Conservation (phyloP, 2,113 vertebrate species). For the Amazona vittata region DNA sequence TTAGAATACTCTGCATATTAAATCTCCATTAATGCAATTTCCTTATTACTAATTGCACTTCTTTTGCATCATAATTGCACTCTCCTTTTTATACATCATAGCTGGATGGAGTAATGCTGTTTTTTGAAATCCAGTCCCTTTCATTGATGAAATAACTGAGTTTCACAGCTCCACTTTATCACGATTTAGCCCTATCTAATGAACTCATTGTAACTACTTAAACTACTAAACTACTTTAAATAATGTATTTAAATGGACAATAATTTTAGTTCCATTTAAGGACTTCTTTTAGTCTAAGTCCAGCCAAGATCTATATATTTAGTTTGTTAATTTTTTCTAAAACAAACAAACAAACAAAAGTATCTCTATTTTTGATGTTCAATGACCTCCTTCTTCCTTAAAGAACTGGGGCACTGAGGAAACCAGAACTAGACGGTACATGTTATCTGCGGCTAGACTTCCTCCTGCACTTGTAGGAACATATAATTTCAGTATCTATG, state of each 20-base stretch:
- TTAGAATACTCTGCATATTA: not conserved
- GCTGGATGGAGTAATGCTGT: not conserved
- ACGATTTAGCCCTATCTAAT: not conserved
- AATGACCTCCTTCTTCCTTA: not conserved
- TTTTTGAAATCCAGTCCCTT: not conserved
- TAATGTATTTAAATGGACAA: not conserved
- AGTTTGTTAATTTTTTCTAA: not conserved
- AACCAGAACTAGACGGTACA: not conserved
- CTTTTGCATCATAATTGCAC: not conserved
- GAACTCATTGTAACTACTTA: not conserved
- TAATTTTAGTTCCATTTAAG: not conserved
- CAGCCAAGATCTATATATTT: not conserved
- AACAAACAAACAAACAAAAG: not conserved
- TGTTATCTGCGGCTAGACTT: not conserved
- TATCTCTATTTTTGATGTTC: not conserved
- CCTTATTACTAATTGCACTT: not conserved
- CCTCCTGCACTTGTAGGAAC: not conserved
- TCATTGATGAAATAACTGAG: not conserved
- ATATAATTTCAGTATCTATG: not conserved
- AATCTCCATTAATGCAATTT: not conserved
- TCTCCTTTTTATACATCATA: not conserved
- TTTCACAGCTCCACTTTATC: not conserved
- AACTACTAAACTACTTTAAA: not conserved
- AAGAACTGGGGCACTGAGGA: not conserved
- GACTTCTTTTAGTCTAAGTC: not conserved